Evolutionary conservation across 2,797 vertebrate species (phyloP), one percentile per base, ranked within the genome.

Genomic region (Eutrigla gurnardus): DNA sequence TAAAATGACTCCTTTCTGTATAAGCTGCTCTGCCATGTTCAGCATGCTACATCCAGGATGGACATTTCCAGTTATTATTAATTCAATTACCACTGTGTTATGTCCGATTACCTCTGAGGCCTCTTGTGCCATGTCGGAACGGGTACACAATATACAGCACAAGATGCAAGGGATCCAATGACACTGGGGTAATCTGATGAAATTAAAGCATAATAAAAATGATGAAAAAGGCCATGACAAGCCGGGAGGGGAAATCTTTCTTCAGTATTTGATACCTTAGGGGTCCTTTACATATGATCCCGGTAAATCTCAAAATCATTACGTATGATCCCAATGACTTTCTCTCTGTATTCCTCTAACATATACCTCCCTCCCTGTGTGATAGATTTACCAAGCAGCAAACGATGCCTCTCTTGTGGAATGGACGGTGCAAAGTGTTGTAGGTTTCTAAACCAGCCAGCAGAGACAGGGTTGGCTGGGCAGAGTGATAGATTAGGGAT

Each of bases 401-500:
- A 25, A 84, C 70, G 77, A 83, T 65, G 74, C 78, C 79, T 80
- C 85, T 89, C 83, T 80, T 58, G 84, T 82, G 74, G 77, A 86
- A 71, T 73, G 78, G 78, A 81, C 80, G 58, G 77, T 78, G 78
- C 84, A 83, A 86, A 87, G 86, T 59, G 65, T 80, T 71, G 85
- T 40, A 73, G 79, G 85, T 87, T 25, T 86, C 73, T 59, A 75
- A 80, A 83, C 77, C 84, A 82, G 83, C 77, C 83, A 77, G 84
- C 6, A 42, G 86, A 85, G 81, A 83, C 70, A n/a, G 80, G 75
- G 67, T 82, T 82, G 89, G 89, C 89, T 71, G 76, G 73, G 78
- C 81, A 84, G 82, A 89, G 85, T 87, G 88, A 91, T 88, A 89
- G 88, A 93, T 94, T 91, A 91, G 88, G 83, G 87, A 84, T 86